These are phyloP conservation scores for Acrossocheilus wenchowensis DNA, from an alignment of 2,797 vertebrate species.

Conservation along the genomic window DNA sequence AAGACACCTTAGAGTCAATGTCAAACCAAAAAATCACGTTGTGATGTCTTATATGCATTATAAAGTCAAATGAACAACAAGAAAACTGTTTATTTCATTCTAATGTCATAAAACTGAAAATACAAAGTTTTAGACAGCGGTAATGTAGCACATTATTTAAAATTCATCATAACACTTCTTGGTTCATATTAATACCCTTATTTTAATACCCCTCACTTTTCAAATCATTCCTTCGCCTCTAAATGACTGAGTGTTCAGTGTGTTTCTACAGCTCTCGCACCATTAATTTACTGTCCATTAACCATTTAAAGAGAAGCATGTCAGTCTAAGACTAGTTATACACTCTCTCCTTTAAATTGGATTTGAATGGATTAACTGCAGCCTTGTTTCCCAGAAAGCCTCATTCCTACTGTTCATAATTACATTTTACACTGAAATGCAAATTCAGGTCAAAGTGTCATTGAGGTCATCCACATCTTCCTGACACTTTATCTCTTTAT, in stretches of 20 bases:
- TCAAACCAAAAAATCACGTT: not conserved
- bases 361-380: constrained; percentile 49
- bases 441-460: constrained; percentile 49
- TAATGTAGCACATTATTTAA: not conserved
- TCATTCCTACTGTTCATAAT: constrained; percentile 44
- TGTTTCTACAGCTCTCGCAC: not conserved
- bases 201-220: constrained; percentile 14
- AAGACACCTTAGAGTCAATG: not conserved
- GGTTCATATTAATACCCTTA: not conserved
- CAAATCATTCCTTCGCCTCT: not conserved
- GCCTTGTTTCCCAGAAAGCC: constrained; percentile 42
- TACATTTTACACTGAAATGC: constrained; percentile 48
- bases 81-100: not conserved
- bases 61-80: not conserved
- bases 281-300: constrained; percentile 27
- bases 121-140: not conserved
- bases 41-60: not conserved
- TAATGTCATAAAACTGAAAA: not conserved
- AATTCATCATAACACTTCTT: not conserved
- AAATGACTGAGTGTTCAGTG: not conserved
- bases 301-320: constrained; percentile 38
- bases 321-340: constrained; percentile 41
- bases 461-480: constrained; percentile 24
- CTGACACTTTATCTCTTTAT: not conserved
- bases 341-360: constrained; percentile 48